phyloP scores from a whole-genome alignment of 2,113 vertebrate genomes.

The Poeciliopsis occidentalis region DNA sequence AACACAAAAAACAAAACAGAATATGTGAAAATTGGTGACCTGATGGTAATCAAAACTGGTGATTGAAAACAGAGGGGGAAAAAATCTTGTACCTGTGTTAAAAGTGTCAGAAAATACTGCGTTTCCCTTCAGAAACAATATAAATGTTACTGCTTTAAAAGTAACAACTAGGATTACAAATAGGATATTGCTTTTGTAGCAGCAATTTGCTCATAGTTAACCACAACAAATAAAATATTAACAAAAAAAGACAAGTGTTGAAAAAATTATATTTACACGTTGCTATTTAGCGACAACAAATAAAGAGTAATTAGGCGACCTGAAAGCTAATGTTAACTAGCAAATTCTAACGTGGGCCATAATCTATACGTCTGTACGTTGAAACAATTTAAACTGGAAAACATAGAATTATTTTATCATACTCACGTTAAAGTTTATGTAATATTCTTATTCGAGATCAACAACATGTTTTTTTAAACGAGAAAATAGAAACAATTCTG shows the following conservation, averaged over 20 bases:
- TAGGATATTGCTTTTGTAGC: too few relatives aligned
- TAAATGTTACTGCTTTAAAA: too few relatives aligned
- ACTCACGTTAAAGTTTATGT: slow-evolving; percentile 27
- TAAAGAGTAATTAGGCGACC: not conserved
- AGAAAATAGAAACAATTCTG: not conserved
- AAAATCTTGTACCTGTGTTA: too few relatives aligned
- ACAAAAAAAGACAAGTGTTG: not conserved
- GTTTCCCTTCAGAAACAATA: too few relatives aligned
- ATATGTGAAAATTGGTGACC: too few relatives aligned
- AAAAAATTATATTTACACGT: not conserved
- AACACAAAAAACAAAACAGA: too few relatives aligned
- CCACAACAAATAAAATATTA: not conserved
- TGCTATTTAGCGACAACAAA: not conserved
- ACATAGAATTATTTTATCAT: accelerated
- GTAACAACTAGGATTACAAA: too few relatives aligned
- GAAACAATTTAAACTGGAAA: not conserved
- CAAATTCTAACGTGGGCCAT: slow-evolving; percentile 1
- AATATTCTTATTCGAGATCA: not conserved
- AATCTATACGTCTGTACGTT: not conserved
- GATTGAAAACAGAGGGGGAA: too few relatives aligned
- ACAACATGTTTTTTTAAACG: not conserved
- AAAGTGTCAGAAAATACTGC: too few relatives aligned
- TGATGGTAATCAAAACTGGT: too few relatives aligned
- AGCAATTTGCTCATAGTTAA: too few relatives aligned
- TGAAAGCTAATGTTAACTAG: slow-evolving; percentile 9